Conservation (phyloP, 2,888 invertebrate genomes). For the Hanleya hanleyi region DNA sequence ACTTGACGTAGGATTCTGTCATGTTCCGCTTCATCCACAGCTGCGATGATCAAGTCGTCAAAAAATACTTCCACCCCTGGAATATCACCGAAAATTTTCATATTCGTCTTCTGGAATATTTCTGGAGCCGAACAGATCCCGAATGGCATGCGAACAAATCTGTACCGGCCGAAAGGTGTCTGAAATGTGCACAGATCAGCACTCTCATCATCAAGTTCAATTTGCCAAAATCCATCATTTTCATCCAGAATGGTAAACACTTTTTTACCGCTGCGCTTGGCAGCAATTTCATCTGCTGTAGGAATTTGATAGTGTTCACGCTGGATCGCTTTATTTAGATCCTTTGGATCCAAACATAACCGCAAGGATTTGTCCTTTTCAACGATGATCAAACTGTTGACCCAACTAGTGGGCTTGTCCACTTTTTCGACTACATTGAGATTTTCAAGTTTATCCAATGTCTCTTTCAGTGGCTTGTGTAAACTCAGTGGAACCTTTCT, state of each 20-base stretch:
- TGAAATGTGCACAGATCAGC: conserved; percentile 45
- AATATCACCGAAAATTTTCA: too few species aligned
- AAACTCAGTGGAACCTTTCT: not conserved
- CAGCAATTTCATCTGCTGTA: too few species aligned
- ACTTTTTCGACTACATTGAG: not conserved
- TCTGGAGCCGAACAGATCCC: conserved; percentile 34
- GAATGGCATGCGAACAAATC: conserved; percentile 36
- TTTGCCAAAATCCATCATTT: conserved; percentile 39
- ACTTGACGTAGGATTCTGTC: conserved; percentile 32
- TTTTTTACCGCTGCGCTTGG: conserved; percentile 33
- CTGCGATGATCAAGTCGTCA: conserved; percentile 40
- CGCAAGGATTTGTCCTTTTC: too few species aligned
- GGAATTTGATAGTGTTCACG: too few species aligned
- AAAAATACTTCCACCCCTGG: conserved; percentile 35
- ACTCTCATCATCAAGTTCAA: conserved; percentile 32
- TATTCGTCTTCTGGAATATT: conserved; percentile 32
- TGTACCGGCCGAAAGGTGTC: conserved; percentile 34
- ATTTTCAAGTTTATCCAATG: not conserved
- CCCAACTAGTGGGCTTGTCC: conserved; percentile 13
- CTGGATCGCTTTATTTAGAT: too few species aligned
- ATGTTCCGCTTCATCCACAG: conserved; percentile 33
- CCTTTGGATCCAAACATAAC: too few species aligned
- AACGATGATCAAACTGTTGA: too few species aligned
- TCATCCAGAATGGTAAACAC: conserved; percentile 34
- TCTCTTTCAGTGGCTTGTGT: not conserved